Evolutionary conservation across 2,888 invertebrate genomes (phyloP).

Genomic region (Apamea crenata): DNA sequence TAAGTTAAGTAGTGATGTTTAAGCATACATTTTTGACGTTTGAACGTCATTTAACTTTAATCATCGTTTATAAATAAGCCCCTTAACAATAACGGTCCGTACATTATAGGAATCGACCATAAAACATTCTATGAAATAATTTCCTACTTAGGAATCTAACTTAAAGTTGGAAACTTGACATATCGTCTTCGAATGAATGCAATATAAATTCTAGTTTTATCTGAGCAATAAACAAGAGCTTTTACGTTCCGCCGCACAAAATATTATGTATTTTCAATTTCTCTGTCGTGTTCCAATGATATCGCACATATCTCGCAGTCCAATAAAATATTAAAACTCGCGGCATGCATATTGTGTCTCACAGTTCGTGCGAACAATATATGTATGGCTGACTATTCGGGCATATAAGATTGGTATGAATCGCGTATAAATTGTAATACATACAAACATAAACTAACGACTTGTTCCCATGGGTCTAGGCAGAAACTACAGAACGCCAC

Average conservation of each 20-base stretch:
- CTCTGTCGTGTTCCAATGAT: conserved; percentile 73
- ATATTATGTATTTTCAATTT: conserved; percentile 73
- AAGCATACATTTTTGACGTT: no score
- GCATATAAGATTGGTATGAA: conserved; percentile 55
- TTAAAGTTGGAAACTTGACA: conserved; percentile 17
- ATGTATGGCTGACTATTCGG: conserved; percentile 62
- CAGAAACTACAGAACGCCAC: not conserved
- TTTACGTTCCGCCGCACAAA: conserved; percentile 59
- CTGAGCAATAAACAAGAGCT: conserved; percentile 68
- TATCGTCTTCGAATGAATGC: conserved; percentile 49
- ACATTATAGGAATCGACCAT: not conserved
- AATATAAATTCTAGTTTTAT: conserved; percentile 63
- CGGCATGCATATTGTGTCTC: conserved; percentile 73
- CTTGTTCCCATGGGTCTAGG: no score
- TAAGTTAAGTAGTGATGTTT: no score
- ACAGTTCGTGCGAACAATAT: conserved; percentile 66
- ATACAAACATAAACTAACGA: not conserved
- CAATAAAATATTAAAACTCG: conserved; percentile 77
- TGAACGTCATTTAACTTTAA: no score
- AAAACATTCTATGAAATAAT: not conserved
- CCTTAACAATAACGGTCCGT: not conserved
- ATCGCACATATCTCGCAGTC: conserved; percentile 71
- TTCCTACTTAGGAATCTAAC: not conserved
- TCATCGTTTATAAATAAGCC: no score
- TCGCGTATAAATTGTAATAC: conserved; percentile 51